These are phyloP conservation scores for Bombus picipes DNA, from an alignment of 1,140 invertebrate genomes.

Conservation along the genomic window DNA sequence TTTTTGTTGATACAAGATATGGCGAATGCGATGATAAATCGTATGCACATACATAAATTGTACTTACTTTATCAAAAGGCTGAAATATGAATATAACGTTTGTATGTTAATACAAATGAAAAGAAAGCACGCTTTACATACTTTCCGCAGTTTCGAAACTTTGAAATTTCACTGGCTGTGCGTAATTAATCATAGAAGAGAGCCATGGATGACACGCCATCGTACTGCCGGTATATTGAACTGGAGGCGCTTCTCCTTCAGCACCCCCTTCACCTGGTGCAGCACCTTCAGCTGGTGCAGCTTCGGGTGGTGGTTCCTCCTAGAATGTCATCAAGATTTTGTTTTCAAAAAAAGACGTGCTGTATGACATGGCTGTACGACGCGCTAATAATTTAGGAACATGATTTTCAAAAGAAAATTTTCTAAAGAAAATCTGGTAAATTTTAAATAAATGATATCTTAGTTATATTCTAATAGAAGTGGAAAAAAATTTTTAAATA, in stretches of 20 bases:
- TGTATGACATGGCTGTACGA: no score
- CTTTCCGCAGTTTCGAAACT: constrained; percentile 97
- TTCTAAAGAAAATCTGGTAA: no score
- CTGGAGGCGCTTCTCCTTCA: constrained; percentile 86
- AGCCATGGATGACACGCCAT: constrained; percentile 99
- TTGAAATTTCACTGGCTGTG: constrained; percentile 99
- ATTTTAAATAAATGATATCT: no score
- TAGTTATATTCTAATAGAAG: no score
- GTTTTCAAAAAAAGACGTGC: no score
- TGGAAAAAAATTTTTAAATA: no score
- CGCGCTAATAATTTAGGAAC: no score
- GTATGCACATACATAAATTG: not conserved
- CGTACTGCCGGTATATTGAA: constrained; percentile 97
- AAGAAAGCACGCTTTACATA: constrained; percentile 81
- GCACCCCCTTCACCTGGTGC: constrained; percentile 78
- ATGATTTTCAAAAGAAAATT: not conserved
- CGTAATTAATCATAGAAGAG: constrained; percentile 99
- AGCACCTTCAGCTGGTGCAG: constrained; percentile 75
- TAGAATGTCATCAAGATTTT: constrained; percentile 52
- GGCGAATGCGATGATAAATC: not conserved
- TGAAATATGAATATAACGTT: no score
- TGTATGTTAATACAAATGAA: not conserved
- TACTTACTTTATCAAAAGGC: not conserved
- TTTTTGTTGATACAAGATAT: no score
- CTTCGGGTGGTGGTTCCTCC: constrained; percentile 78